Percentiles rank a stretch among this genome's conserved stretches.
These are phyloP conservation scores for Lucilia sericata DNA, from an alignment of 1,140 invertebrate species.

Conservation along the genomic window DNA sequence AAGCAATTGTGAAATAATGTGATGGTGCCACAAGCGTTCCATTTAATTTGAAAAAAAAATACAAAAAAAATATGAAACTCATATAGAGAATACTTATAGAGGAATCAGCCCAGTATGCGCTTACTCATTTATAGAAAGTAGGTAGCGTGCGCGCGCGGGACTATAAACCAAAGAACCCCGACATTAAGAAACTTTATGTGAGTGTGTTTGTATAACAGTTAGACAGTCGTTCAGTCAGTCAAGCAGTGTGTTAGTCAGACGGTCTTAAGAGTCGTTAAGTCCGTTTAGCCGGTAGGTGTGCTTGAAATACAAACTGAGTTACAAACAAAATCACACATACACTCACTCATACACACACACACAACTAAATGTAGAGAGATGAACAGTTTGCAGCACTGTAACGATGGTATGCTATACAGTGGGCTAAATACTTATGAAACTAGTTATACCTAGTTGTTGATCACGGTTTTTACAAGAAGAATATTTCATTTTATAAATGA, in stretches of 20 bases:
- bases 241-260: not conserved
- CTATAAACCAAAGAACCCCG: constrained; percentile 16
- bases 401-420: not conserved
- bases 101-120: not conserved
- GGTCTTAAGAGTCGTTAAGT: not conserved
- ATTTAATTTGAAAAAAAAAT: not conserved
- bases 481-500: too few relatives aligned
- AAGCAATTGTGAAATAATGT: constrained; percentile 7
- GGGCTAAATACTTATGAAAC: not conserved
- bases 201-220: not conserved
- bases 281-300: constrained; percentile 13
- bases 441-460: too few relatives aligned
- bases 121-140: not conserved
- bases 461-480: too few relatives aligned
- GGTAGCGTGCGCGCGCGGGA: not conserved
- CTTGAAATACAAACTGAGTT: not conserved
- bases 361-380: not conserved
- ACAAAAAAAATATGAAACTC: not conserved
- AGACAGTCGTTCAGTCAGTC: not conserved
- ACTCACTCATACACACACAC: not conserved
- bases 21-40: constrained; percentile 25
- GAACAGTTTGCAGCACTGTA: not conserved
- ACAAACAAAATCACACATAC: constrained; percentile 6
- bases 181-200: not conserved
- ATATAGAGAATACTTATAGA: not conserved